These are phyloP conservation scores for Drosophila sp. DNA, from an alignment of 1,140 invertebrate genomes.

Conservation along the genomic window DNA sequence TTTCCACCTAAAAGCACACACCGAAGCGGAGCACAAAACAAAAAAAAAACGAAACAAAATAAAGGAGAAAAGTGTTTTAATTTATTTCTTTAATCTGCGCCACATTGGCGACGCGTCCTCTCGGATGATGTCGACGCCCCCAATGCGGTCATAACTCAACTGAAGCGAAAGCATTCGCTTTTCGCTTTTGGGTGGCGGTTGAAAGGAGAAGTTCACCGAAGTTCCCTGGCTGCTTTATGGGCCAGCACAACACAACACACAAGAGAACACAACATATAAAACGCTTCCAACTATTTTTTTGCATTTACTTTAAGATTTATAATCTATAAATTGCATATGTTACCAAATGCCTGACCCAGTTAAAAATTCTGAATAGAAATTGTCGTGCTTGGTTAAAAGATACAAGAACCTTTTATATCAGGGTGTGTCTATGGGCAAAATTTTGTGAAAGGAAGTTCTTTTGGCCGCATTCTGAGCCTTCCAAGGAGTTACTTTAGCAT, in stretches of 20 bases:
- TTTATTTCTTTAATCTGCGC: constrained; percentile 77
- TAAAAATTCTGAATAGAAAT: constrained; percentile 24
- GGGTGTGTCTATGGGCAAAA: background rate
- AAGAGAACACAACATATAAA: background rate
- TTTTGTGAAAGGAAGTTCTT: background rate
- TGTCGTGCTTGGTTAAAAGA: constrained; percentile 14
- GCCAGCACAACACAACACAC: constrained; percentile 25
- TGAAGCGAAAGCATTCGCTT: constrained; percentile 46
- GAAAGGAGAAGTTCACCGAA: constrained; percentile 42
- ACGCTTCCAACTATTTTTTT: constrained; percentile 23
- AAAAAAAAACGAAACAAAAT: background rate
- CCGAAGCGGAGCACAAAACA: background rate
- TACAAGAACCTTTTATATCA: constrained; percentile 32
- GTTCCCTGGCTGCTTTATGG: constrained; percentile 38
- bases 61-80: constrained; percentile 64
- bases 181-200: constrained; percentile 11
- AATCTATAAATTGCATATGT: constrained; percentile 67
- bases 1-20: constrained; percentile 86
- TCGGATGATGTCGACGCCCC: constrained; percentile 21
- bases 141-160: constrained; percentile 67
- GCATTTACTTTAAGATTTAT: constrained; percentile 51
- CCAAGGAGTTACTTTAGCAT: too few species aligned
- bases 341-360: constrained; percentile 52
- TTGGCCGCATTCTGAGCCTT: too few species aligned
- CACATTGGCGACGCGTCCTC: constrained; percentile 58